Conservation (phyloP, 2,888 invertebrate genomes). For the Serripes groenlandicus region DNA sequence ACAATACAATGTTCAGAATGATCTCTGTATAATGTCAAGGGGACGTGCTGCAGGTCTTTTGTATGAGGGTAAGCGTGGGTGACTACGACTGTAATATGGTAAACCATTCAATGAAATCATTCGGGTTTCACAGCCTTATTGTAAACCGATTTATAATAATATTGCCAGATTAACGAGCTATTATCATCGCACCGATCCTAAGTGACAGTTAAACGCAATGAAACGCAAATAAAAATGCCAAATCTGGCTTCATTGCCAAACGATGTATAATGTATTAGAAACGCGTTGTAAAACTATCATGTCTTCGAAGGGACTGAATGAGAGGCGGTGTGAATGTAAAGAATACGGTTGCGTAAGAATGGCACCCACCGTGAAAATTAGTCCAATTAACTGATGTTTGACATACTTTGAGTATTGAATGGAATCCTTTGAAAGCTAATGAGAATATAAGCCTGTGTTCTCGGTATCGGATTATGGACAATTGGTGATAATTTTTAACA, state of each 20-base stretch:
- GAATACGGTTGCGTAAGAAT: conserved; percentile 38
- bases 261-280: conserved; percentile 49
- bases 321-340: conserved; percentile 14
- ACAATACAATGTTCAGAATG: neutral
- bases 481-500: too few relatives aligned
- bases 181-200: conserved; percentile 20
- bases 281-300: conserved; percentile 42
- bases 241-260: conserved; percentile 32
- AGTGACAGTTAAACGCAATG: conserved; percentile 55
- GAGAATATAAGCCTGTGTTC: too few relatives aligned
- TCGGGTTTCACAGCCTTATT: conserved; percentile 5
- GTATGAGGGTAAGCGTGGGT: too few relatives aligned
- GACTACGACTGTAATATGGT: neutral
- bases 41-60: too few relatives aligned
- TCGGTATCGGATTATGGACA: too few relatives aligned
- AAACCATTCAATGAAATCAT: conserved; percentile 2
- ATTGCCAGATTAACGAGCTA: conserved; percentile 21
- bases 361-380: conserved; percentile 46
- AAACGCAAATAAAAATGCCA: conserved; percentile 63
- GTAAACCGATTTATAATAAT: conserved; percentile 21
- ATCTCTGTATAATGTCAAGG: too few relatives aligned
- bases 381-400: conserved; percentile 16
- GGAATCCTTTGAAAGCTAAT: neutral
- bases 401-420: neutral
- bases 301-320: neutral